phyloP scores from a whole-genome alignment of 2,888 invertebrate species.

The Vanessa cardui region DNA sequence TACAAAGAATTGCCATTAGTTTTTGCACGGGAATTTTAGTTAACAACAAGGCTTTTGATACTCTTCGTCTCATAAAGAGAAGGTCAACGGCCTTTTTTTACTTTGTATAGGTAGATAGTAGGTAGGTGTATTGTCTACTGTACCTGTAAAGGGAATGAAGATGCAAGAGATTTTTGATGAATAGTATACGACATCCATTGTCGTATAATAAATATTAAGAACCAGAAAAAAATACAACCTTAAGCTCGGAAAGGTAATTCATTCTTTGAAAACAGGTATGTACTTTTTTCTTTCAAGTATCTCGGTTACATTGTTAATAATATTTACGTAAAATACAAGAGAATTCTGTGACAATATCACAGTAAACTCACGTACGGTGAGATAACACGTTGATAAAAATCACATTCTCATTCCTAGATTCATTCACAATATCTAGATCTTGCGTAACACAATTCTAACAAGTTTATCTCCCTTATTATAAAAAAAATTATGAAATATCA shows the following conservation, averaged over 20 bases:
- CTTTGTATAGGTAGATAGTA: too few species aligned
- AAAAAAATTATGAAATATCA: background rate
- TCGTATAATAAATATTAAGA: background rate
- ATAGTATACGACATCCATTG: too few species aligned
- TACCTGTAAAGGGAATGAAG: too few species aligned
- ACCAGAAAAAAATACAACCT: background rate
- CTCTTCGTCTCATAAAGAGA: too few species aligned
- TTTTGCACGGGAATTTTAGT: too few species aligned
- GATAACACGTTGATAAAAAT: slow-evolving; percentile 34
- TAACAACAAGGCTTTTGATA: too few species aligned
- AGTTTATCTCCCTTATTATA: background rate
- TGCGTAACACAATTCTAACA: slow-evolving; percentile 31
- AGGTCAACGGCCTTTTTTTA: too few species aligned
- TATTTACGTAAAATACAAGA: slow-evolving; percentile 1
- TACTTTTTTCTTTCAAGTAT: too few species aligned
- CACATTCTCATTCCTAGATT: slow-evolving; percentile 32
- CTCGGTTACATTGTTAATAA: background rate
- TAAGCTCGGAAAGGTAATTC: background rate
- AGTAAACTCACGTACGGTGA: slow-evolving; percentile 29
- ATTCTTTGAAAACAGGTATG: background rate
- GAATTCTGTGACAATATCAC: background rate
- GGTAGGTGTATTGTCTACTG: too few species aligned
- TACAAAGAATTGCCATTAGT: too few species aligned
- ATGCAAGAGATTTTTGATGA: too few species aligned
- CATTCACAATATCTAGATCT: slow-evolving; percentile 31